phyloP scores from a whole-genome alignment of 2,888 invertebrate species.

The Habroteleia sp. region DNA sequence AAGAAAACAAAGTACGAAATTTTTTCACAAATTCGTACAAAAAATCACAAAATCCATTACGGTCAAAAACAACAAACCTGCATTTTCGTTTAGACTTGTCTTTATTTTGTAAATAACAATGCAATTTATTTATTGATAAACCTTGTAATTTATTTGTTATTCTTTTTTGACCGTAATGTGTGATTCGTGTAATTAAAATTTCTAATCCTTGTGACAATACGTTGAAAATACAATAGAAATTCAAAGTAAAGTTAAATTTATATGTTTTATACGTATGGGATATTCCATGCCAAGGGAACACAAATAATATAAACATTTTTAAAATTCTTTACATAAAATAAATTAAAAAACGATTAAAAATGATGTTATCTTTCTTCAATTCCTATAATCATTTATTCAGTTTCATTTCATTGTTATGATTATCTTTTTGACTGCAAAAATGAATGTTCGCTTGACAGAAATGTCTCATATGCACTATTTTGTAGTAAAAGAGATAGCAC shows the following conservation, averaged over 20 bases:
- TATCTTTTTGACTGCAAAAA: slow-evolving; percentile 8
- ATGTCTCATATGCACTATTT: slow-evolving; percentile 29
- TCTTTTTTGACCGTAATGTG: slow-evolving; percentile 1
- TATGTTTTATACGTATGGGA: slow-evolving; percentile 12
- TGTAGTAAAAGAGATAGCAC: slow-evolving; percentile 6
- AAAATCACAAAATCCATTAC: slow-evolving; percentile 7
- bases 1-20: slow-evolving; percentile 8
- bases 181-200: background rate
- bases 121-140: slow-evolving; percentile 37
- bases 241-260: background rate
- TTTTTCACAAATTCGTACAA: slow-evolving; percentile 6
- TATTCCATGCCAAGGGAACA: slow-evolving; percentile 19
- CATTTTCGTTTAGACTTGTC: slow-evolving; percentile 1
- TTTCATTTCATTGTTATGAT: background rate
- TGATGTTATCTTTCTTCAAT: background rate
- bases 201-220: slow-evolving; percentile 1
- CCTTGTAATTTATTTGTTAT: slow-evolving; percentile 13
- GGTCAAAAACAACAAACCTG: background rate
- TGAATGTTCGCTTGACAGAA: slow-evolving; percentile 48
- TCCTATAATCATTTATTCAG: slow-evolving; percentile 1
- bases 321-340: background rate
- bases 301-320: slow-evolving; percentile 1
- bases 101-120: slow-evolving; percentile 33
- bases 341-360: background rate
- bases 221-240: background rate